A percentile compares a stretch with the other conserved stretches of the same genome.
Conservation (phyloP, 2,888 invertebrate species). For the Coenonympha arcania region DNA sequence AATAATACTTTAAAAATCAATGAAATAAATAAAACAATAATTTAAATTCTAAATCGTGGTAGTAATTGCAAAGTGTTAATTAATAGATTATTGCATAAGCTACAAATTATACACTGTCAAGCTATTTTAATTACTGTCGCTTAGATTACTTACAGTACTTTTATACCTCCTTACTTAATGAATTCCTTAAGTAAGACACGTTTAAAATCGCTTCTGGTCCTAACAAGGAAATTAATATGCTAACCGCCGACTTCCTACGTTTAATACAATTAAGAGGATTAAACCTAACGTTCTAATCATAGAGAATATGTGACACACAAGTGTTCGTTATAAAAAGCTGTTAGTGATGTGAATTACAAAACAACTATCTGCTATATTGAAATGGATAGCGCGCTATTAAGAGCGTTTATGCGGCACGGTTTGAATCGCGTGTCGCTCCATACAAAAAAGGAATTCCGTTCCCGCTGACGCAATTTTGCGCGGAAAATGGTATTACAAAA, state of each 20-base stretch:
- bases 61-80: neutral
- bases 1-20: too few species aligned
- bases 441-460: too few species aligned
- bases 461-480: too few species aligned
- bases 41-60: too few species aligned
- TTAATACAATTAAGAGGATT: constrained; percentile 24
- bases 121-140: neutral
- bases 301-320: constrained; percentile 8
- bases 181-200: neutral
- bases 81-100: neutral
- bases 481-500: too few species aligned
- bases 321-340: constrained; percentile 28
- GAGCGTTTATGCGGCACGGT: too few species aligned
- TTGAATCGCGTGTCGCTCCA: too few species aligned
- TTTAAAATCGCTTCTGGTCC: neutral
- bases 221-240: constrained; percentile 7
- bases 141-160: constrained; percentile 1
- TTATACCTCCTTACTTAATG: neutral
- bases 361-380: too few species aligned
- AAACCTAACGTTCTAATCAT: constrained; percentile 21
- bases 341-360: too few species aligned
- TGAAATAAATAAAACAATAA: too few species aligned
- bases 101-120: neutral
- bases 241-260: constrained; percentile 22
- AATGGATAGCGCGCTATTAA: too few species aligned